Evolutionary conservation across 2,797 vertebrate species (phyloP), one percentile per base, ranked within the genome.

Genomic region (Typhlichthys subterraneus): DNA sequence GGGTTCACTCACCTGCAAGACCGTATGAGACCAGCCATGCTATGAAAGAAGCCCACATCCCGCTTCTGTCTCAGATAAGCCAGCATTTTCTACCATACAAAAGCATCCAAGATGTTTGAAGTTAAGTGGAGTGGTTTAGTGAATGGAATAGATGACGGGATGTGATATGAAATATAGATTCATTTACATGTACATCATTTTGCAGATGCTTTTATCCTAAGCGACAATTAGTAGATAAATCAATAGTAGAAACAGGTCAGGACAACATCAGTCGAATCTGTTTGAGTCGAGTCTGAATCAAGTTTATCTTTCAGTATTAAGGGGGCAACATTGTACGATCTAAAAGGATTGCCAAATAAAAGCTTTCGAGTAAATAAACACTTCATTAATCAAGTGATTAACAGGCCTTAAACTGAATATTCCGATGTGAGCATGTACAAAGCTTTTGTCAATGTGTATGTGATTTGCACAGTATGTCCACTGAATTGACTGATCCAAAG

Each of bases 11-110:
- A 98, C 97, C 97, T 96, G 78, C 97, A 98, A 7, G 94, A 95
- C 85, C 89, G 92, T 94, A 98, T 96, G 74, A 98, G 94, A 63
- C 94, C 94, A 2, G 94, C 94, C 81, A 94, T 92, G 67, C 96
- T 97, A 79, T 96, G 95, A 80, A 98, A 99, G 86, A 99, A 98
- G 29, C 94, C 94, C 55, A 98, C 95, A 2, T 98, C 96, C 77
- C 92, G 93, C 73, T 95, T 98, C 65, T 95, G 92, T 81, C 92
- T 94, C 75, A 99, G 91, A 79, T 97, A 98, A 87, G 95, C 92
- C 74, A 98, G 90, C 97, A 99, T 99, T 94, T 96, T 98, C 97
- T 99, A 79, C 23, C 79, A 79, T 15, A 83, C 77, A 87, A 76
- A 80, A 70, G 54, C 67, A 82, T 76, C 61, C 78, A 70, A 82